Conservation (phyloP, 2,888 invertebrate genomes). For the Drosophila birchii region DNA sequence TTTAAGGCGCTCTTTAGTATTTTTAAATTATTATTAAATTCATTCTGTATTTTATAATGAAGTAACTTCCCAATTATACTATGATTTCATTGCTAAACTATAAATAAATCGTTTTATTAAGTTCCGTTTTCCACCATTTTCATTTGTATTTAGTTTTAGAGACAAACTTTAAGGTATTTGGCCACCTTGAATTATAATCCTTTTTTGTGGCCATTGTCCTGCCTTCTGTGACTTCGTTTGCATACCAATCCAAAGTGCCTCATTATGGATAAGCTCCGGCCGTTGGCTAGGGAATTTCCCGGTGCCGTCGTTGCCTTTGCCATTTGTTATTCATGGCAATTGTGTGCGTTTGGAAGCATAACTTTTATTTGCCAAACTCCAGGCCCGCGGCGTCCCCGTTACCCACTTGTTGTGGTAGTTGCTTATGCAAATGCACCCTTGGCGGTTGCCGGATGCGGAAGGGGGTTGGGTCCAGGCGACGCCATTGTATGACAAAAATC, state of each 20-base stretch:
- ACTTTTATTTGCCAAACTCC: constrained; percentile 61
- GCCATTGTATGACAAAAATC: constrained; percentile 72
- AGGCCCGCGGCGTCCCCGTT: constrained; percentile 14
- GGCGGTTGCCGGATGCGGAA: background rate
- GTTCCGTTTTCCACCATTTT: background rate
- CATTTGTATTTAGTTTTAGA: background rate
- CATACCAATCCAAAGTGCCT: constrained; percentile 55
- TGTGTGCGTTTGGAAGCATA: constrained; percentile 62
- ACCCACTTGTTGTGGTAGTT: constrained; percentile 40
- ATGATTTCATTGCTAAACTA: too few species aligned
- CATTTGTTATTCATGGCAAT: constrained; percentile 71
- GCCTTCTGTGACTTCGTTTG: constrained; percentile 53
- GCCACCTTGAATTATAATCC: constrained; percentile 6
- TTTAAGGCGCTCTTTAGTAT: too few species aligned
- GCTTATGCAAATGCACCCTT: constrained; percentile 53
- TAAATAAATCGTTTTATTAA: too few species aligned
- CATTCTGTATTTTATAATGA: background rate
- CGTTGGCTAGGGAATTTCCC: constrained; percentile 10
- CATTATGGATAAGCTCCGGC: constrained; percentile 48
- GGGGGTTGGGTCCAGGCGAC: constrained; percentile 9
- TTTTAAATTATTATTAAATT: background rate
- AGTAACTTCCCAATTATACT: background rate
- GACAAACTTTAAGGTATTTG: background rate
- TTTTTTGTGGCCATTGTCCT: constrained; percentile 12
- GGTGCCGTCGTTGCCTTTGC: constrained; percentile 17